Evolutionary conservation across 2,888 invertebrate genomes (phyloP), one percentile per base, ranked within the genome.

Genomic region (Hypercompe scribonia): DNA sequence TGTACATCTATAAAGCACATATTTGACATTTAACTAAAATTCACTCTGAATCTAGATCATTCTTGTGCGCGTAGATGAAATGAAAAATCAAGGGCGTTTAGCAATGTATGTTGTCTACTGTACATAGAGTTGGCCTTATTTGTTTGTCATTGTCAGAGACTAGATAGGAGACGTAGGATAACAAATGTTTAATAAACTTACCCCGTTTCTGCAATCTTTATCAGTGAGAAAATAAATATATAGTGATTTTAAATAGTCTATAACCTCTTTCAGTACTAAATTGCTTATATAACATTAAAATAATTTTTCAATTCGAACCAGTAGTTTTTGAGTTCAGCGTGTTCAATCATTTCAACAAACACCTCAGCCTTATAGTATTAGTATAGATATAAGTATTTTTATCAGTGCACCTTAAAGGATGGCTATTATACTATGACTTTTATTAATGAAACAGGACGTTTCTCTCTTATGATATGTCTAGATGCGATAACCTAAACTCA

Each of bases 1-100:
- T 2, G 31, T 21, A 21, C 31, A 31, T 46, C 42, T 46, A 46
- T 31, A 21, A 68, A 79, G 83, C 77, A 82, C 78, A 77, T 71
- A 65, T 82, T 81, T 88, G 87, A 86, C 85, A 88, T 87, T 88
- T 88, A 76, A 71, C 78, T 75, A 77, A 72, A 74, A 83, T 82
- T 81, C 78, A 75, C 66, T 77, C 68, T 75, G 72, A 76, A 80
- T 84, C 86, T 78, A 83, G 85, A 86, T 80, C 74, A 73, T 75
- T 76, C 78, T 70, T 34, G 75, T 72, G 74, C 66, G 68, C 34
- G 76, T 76, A 77, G 71, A 78, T 83, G 72, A 34, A 82, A 81
- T 79, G 74, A 81, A 81, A 82, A 84, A 81, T 81, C 82, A 84
- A 81, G 84, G 82, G 80, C 84, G 80, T 72, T 74, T 74, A 70